Evolutionary conservation across 2,888 invertebrate genomes (phyloP), one percentile per base, ranked within the genome.

Genomic region (Parnassius mnemosyne): DNA sequence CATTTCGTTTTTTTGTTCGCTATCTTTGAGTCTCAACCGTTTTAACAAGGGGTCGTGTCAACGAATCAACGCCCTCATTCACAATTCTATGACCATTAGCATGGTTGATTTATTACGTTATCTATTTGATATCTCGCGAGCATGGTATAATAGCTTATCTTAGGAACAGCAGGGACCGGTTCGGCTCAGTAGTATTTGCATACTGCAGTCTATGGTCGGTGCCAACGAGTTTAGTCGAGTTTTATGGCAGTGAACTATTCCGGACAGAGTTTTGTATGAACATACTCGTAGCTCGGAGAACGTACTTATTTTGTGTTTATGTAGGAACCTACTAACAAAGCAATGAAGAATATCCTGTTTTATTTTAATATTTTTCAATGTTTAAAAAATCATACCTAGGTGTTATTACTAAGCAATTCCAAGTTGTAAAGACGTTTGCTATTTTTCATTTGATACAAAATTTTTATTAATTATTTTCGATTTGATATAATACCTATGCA

Each of bases 161-260:
- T 65, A 66, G 65, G 62, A 68, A 60, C 69, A 60, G 25, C 13
- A 16, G 53, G 64, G 79, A 85, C 86, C 82, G 84, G 85, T 85
- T 80, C 76, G 63, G 64, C 75, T 75, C 72, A 69, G 69, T 67
- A 65, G 74, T 80, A 81, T 84, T 82, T 83, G 78, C 81, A 83
- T 83, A 80, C 72, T 64, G 71, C 71, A 72, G 71, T 68, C 72
- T 70, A 70, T 69, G 73, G 75, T 71, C 68, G 70, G 72, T 71
- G 72, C 69, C 73, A 76, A 75, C 72, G 68, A 77, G 70, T 66
- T 72, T 61, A 70, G 66, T 71, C 69, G 70, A 73, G 60, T 62
- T 64, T 61, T 58, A 61, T 50, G 49, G 49, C 59, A 44, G 56
- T 56, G 51, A 60, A 60, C 53, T 56, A 64, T 53, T 57, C 53